Conservation (phyloP, 1,140 invertebrate species). For the Rhizoglyphus robini region DNA sequence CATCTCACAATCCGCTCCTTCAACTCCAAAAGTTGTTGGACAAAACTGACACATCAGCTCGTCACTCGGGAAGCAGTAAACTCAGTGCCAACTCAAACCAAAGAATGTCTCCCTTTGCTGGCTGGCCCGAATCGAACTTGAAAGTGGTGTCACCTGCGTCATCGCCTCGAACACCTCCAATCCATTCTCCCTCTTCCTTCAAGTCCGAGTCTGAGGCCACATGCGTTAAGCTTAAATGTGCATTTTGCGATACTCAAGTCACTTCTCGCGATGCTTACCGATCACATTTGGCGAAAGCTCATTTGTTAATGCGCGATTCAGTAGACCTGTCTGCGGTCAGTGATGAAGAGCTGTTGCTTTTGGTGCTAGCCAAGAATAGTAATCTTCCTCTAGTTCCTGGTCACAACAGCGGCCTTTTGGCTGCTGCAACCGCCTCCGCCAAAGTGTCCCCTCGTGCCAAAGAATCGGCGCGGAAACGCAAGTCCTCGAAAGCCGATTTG, state of each 20-base stretch:
- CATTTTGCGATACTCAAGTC: conserved; percentile 89
- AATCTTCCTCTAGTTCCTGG: conserved; percentile 11
- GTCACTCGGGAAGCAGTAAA: no score
- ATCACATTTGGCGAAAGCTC: conserved; percentile 90
- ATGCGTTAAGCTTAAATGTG: conserved; percentile 67
- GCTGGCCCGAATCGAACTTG: conserved; percentile 65
- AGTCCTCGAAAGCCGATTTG: no score
- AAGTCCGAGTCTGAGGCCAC: conserved; percentile 47
- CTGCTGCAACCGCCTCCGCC: no score
- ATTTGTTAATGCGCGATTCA: conserved; percentile 77
- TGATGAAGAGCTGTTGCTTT: conserved; percentile 10
- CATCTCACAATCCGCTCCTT: conserved; percentile 51
- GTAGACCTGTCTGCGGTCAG: conserved; percentile 25
- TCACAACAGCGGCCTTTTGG: conserved; percentile 10
- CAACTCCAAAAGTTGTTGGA: conserved; percentile 86
- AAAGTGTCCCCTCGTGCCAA: neutral
- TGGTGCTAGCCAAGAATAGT: conserved; percentile 17
- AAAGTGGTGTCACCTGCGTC: neutral
- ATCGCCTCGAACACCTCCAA: neutral
- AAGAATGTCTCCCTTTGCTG: conserved; percentile 69
- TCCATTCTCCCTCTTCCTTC: conserved; percentile 43
- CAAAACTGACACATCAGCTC: conserved; percentile 78
- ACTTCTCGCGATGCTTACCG: conserved; percentile 91
- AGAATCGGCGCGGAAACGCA: conserved; percentile 27
- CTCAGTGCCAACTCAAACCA: conserved; percentile 30